These are phyloP conservation scores for Cydia splendana DNA, from an alignment of 1,140 invertebrate species.

Conservation along the genomic window DNA sequence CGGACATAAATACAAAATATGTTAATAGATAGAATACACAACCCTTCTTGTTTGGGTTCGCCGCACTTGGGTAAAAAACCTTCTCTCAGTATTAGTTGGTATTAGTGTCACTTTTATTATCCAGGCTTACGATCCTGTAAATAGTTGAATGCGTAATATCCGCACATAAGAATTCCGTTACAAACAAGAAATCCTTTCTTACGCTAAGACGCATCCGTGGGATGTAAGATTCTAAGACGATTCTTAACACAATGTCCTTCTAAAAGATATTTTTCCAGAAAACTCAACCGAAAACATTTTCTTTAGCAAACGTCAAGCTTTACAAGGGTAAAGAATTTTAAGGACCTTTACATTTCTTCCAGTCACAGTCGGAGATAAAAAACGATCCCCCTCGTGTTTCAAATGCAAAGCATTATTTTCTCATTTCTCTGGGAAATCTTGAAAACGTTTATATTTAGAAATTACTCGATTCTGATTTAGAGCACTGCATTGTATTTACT, in stretches of 20 bases:
- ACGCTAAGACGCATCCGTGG: slow-evolving; percentile 27
- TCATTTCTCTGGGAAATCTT: slow-evolving; percentile 10
- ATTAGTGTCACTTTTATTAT: not conserved
- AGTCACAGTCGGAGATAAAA: slow-evolving; percentile 36
- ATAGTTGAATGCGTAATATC: slow-evolving; percentile 15
- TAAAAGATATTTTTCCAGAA: slow-evolving; percentile 31
- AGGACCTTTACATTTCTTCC: slow-evolving; percentile 32
- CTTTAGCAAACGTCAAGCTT: slow-evolving; percentile 33
- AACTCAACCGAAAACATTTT: slow-evolving; percentile 35
- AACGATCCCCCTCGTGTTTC: slow-evolving; percentile 33
- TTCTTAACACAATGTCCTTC: slow-evolving; percentile 32
- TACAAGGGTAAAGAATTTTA: slow-evolving; percentile 38
- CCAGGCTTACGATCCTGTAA: not conserved
- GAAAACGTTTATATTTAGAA: slow-evolving; percentile 8
- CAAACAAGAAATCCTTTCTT: slow-evolving; percentile 24
- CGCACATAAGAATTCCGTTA: slow-evolving; percentile 7
- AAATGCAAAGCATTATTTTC: slow-evolving; percentile 24
- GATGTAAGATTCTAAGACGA: slow-evolving; percentile 29
- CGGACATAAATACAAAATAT: too few relatives aligned
- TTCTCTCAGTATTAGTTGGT: not conserved
- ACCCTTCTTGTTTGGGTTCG: too few relatives aligned
- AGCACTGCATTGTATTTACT: not conserved
- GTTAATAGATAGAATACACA: too few relatives aligned
- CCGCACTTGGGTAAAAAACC: not conserved
- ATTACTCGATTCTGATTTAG: not conserved